Percentiles rank a stretch among this genome's conserved stretches.
Evolutionary conservation across 2,888 invertebrate genomes (phyloP).

Genomic region (Pilophorus perplexus): DNA sequence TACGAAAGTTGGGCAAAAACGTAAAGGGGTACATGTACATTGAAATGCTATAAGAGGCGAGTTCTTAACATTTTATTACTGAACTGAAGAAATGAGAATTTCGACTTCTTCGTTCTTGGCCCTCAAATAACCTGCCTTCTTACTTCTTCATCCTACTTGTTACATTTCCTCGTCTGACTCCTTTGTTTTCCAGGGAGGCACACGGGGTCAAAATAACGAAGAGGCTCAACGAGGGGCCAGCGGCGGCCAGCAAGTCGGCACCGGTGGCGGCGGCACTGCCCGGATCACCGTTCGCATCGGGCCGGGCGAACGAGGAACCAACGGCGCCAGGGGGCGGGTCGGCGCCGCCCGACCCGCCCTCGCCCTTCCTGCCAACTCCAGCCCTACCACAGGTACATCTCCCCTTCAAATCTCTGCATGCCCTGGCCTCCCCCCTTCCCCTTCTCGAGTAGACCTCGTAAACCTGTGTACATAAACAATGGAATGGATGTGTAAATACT

Average conservation of each 20-base stretch:
- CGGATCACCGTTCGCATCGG: constrained; percentile 37
- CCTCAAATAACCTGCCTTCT: too few relatives aligned
- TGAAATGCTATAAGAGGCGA: too few relatives aligned
- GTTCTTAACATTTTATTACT: too few relatives aligned
- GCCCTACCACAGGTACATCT: constrained; percentile 42
- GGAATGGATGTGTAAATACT: constrained; percentile 29
- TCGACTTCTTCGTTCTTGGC: too few relatives aligned
- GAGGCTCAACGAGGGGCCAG: constrained; percentile 40
- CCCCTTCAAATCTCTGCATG: background rate
- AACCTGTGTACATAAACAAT: too few relatives aligned
- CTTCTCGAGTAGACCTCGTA: too few relatives aligned
- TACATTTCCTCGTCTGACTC: too few relatives aligned
- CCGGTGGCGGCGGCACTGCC: constrained; percentile 28
- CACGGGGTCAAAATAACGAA: constrained; percentile 40
- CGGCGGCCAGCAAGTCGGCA: constrained; percentile 34
- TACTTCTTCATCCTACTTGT: too few relatives aligned
- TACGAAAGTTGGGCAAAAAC: too few relatives aligned
- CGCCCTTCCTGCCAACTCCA: constrained; percentile 39
- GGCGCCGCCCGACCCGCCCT: constrained; percentile 29
- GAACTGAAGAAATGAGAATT: too few relatives aligned
- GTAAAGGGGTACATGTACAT: too few relatives aligned
- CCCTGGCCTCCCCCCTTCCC: too few relatives aligned
- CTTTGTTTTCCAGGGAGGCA: constrained; percentile 40
- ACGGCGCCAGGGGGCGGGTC: constrained; percentile 30
- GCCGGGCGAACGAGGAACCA: constrained; percentile 42